These are phyloP conservation scores for Cataglyphis albicans DNA, from an alignment of 2,888 invertebrate species.

Conservation along the genomic window DNA sequence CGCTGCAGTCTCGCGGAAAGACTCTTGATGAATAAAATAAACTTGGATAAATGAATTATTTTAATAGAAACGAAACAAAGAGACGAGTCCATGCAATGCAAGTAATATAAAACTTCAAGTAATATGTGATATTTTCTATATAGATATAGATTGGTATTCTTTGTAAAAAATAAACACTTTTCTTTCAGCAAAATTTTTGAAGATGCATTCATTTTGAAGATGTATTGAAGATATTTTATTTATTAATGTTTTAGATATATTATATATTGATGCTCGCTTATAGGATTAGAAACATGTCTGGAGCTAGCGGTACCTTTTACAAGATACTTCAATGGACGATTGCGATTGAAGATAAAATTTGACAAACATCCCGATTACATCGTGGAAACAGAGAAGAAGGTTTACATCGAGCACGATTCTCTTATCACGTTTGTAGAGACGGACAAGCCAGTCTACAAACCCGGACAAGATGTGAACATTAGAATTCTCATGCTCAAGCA, in stretches of 20 bases:
- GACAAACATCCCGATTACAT: constrained; percentile 84
- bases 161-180: background rate
- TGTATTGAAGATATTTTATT: too few relatives aligned
- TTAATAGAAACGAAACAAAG: background rate
- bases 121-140: too few relatives aligned
- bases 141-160: background rate
- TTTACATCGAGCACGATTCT: constrained; percentile 87
- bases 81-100: background rate
- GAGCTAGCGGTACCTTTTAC: constrained; percentile 80
- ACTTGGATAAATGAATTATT: background rate
- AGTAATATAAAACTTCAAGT: too few relatives aligned
- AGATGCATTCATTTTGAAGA: background rate
- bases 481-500: constrained; percentile 87
- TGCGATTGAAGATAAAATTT: constrained; percentile 82
- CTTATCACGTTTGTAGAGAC: constrained; percentile 88
- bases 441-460: constrained; percentile 88
- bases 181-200: background rate
- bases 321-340: constrained; percentile 75
- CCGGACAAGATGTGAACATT: constrained; percentile 88
- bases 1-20: background rate
- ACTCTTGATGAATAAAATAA: constrained; percentile 20
- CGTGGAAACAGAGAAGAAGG: constrained; percentile 84
- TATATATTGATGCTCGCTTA: background rate
- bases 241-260: background rate
- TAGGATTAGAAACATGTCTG: constrained; percentile 82